Percentiles rank a stretch among this genome's conserved stretches.
Conservation (phyloP, 2,113 vertebrate genomes). For the cat (Felis catus) region DNA sequence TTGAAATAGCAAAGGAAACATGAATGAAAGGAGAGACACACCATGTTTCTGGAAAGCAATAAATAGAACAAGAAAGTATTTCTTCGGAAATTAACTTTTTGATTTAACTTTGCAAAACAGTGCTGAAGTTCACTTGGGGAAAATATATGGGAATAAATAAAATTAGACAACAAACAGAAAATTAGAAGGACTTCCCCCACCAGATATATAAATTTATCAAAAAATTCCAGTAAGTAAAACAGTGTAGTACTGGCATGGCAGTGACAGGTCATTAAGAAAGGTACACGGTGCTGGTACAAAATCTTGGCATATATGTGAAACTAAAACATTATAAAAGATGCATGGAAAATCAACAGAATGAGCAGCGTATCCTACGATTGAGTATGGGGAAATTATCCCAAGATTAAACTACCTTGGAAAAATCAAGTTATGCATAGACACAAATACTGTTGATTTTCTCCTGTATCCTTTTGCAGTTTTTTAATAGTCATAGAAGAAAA, state of each 20-base stretch:
- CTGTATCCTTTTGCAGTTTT: background rate
- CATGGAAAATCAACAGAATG: background rate
- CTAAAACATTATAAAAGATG: background rate
- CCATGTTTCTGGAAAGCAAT: background rate
- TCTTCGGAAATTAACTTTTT: slow-evolving; percentile 18
- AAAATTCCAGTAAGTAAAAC: background rate
- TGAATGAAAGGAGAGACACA: background rate
- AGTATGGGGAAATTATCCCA: background rate
- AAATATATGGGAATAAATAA: slow-evolving; percentile 32
- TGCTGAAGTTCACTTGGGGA: background rate
- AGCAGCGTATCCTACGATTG: background rate
- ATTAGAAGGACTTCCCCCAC: background rate
- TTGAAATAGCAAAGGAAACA: slow-evolving; percentile 5
- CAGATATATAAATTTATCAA: background rate
- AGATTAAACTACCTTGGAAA: background rate
- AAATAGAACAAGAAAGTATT: background rate
- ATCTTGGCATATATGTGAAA: background rate
- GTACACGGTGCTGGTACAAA: background rate
- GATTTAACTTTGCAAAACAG: background rate
- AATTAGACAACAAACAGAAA: background rate
- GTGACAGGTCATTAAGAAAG: background rate
- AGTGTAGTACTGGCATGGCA: background rate
- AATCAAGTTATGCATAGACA: background rate
- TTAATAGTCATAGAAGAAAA: background rate
- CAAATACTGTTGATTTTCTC: background rate